These are phyloP conservation scores for Pangasius macronema DNA, from an alignment of 2,797 vertebrate species.

Conservation along the genomic window DNA sequence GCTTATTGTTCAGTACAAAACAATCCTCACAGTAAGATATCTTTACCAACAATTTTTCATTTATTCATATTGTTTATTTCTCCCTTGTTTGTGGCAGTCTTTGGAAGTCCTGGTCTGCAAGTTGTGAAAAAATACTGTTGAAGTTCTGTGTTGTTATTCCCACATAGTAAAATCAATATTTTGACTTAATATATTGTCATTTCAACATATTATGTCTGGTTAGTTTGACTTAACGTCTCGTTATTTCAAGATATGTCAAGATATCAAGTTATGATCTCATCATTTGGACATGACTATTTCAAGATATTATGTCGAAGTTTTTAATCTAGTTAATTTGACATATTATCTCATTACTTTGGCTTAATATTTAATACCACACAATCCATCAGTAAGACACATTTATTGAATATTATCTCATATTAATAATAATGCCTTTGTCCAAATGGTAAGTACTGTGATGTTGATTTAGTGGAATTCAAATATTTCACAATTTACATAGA, in stretches of 20 bases:
- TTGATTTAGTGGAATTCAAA: neutral
- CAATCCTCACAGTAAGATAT: neutral
- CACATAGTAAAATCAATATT: neutral
- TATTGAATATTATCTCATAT: neutral
- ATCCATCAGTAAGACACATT: neutral
- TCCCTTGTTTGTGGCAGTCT: neutral
- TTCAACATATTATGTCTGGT: no score
- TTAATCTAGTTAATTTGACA: neutral
- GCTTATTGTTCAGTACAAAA: constrained; percentile 10
- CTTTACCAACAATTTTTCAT: neutral
- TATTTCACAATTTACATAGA: neutral
- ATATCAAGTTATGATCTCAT: neutral
- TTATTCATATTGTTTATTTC: constrained; percentile 1
- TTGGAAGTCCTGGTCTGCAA: neutral
- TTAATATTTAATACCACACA: neutral
- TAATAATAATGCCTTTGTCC: neutral
- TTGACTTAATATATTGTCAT: neutral
- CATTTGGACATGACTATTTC: neutral
- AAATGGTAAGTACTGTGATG: neutral
- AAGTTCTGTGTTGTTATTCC: neutral
- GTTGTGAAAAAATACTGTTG: neutral
- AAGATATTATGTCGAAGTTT: neutral
- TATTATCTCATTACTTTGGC: neutral
- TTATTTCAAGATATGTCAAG: neutral
- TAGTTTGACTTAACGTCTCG: no score